Evolutionary conservation across 2,797 vertebrate species (phyloP), one percentile per base, ranked within the genome.

Genomic region (Kryptopterus vitreolus): DNA sequence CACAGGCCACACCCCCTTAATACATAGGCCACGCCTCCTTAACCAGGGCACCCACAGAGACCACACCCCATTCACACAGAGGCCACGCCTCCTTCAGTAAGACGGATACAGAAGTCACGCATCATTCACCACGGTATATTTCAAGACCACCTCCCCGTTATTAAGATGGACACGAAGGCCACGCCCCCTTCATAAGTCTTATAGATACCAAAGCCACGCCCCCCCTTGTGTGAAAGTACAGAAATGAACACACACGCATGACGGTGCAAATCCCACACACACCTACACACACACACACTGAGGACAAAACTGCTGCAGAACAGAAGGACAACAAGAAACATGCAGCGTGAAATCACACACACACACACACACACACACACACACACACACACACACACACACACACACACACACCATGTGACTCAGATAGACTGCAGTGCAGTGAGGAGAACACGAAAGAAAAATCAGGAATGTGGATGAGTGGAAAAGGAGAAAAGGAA

Each of bases 281-380:
- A n/a, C 65, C 16, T 31, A 3, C 48, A 29, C 1, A 22, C n/a
- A 5, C 22, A 38, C 10, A n/a, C 15, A 22, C 20, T 71, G 3
- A 73, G 52, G 29, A 73, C 72, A 75, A 29, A 15, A 68, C 53
- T 61, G 70, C 76, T 48, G 84, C 81, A 83, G 65, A 82, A 85
- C 81, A 66, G 29, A 59, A 77, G 77, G 59, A 13, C 29, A 57
- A 58, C 15, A 38, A 83, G 58, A 77, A 76, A 55, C 68, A 84
- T 53, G 29, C 35, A 74, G 58, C 38, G 46, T 82, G 66, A 85
- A 82, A 80, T 78, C 26, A 4, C 66, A 3, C 69, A 31, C 46
- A 35, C 48, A 35, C 59, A 38, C 15, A 12, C 46, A 75, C 70
- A 75, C 58, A 15, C 52, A 52, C 33, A 29, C 35, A 61, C 43